Conservation (phyloP, 2,888 invertebrate species). For the Campaea margaritaria region DNA sequence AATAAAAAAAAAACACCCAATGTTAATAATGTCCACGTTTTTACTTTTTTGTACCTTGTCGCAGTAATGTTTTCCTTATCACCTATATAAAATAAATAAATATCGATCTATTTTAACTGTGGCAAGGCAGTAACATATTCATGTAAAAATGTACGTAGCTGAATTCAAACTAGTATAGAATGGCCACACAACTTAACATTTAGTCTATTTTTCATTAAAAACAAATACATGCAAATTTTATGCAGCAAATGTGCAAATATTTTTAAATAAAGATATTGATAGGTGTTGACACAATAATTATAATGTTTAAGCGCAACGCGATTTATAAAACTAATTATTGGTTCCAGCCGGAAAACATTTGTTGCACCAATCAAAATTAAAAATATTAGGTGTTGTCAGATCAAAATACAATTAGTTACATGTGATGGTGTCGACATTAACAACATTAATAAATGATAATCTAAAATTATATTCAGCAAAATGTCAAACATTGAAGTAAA, state of each 20-base stretch:
- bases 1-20: slow-evolving; percentile 15
- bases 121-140: slow-evolving; percentile 21
- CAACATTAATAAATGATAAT: slow-evolving; percentile 5
- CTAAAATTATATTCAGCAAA: slow-evolving; percentile 1
- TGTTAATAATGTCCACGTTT: not conserved
- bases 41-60: slow-evolving; percentile 7
- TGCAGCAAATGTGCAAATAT: slow-evolving; percentile 24
- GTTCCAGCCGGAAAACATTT: slow-evolving; percentile 8
- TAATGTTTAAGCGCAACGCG: slow-evolving; percentile 11
- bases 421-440: slow-evolving; percentile 9
- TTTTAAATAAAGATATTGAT: slow-evolving; percentile 24
- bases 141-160: not conserved
- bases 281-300: slow-evolving; percentile 39
- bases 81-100: not conserved
- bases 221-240: slow-evolving; percentile 36
- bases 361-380: slow-evolving; percentile 4
- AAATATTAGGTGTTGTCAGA: slow-evolving; percentile 11
- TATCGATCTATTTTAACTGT: not conserved
- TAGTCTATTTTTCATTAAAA: slow-evolving; percentile 24
- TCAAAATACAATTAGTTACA: slow-evolving; percentile 21
- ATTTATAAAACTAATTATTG: slow-evolving; percentile 22
- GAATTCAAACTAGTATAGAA: slow-evolving; percentile 34
- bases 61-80: not conserved
- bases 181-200: slow-evolving; percentile 24
- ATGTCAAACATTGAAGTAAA: slow-evolving; percentile 2